Evolutionary conservation across 2,113 vertebrate species (phyloP).

Genomic region (Stomatorhinus ivindoensis): DNA sequence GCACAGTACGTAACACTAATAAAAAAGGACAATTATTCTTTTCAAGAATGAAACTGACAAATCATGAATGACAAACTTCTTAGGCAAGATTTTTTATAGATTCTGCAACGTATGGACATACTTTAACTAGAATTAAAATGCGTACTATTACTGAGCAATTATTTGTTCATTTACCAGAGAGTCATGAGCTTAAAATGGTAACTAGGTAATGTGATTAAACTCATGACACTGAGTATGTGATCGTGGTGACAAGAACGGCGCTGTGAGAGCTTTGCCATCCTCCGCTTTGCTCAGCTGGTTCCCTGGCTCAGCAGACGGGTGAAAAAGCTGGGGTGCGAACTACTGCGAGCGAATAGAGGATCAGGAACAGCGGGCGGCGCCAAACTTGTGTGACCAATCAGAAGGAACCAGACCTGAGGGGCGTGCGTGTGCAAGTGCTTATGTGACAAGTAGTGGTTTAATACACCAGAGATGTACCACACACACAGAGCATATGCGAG

Average conservation of each 20-base stretch:
- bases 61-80: neutral
- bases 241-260: neutral
- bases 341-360: neutral
- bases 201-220: neutral
- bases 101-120: neutral
- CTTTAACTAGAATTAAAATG: neutral
- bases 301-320: neutral
- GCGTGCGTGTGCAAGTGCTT: neutral
- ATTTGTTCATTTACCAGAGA: neutral
- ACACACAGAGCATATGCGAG: conserved; percentile 7
- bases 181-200: neutral
- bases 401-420: neutral
- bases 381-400: neutral
- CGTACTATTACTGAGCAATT: neutral
- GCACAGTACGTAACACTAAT: neutral
- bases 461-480: conserved; percentile 9
- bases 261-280: neutral
- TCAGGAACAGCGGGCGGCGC: neutral
- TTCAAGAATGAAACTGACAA: neutral
- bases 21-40: neutral
- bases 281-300: neutral
- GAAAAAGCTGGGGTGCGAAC: neutral
- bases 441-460: conserved; percentile 6
- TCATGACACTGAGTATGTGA: neutral
- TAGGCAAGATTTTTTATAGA: neutral